Conservation (phyloP, 2,113 vertebrate species). For the Nycticorax nycticorax region DNA sequence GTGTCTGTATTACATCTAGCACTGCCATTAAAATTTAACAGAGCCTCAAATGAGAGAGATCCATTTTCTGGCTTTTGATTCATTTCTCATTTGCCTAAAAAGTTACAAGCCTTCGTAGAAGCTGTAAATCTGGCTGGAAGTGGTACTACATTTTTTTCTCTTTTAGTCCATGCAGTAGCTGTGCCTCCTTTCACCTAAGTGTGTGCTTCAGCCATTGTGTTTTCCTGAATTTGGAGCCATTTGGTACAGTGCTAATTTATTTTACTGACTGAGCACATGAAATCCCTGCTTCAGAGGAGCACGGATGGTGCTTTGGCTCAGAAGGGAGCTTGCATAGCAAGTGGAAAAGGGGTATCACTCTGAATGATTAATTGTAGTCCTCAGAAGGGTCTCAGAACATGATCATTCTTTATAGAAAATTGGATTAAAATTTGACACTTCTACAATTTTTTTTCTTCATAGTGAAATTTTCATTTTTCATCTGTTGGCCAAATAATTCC, state of each 20-base stretch:
- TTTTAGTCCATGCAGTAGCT: background rate
- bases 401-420: constrained; percentile 73
- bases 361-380: constrained; percentile 68
- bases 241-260: constrained; percentile 59
- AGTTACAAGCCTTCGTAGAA: constrained; percentile 16
- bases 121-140: constrained; percentile 37
- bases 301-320: constrained; percentile 6
- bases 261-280: constrained; percentile 37
- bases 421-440: constrained; percentile 73
- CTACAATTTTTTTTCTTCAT: constrained; percentile 62
- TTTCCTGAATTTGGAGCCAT: constrained; percentile 56
- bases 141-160: background rate
- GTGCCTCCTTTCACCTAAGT: constrained; percentile 33
- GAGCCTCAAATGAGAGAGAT: constrained; percentile 11
- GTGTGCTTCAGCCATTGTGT: constrained; percentile 42
- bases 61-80: constrained; percentile 22
- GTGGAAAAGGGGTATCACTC: constrained; percentile 21
- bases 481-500: constrained; percentile 70
- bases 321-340: constrained; percentile 34
- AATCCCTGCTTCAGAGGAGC: constrained; percentile 35
- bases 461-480: constrained; percentile 75
- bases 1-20: background rate
- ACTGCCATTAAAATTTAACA: constrained; percentile 48
- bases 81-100: constrained; percentile 56
- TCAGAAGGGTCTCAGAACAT: constrained; percentile 59